Evolutionary conservation across 2,113 vertebrate species (phyloP).

Genomic region (Pelvicachromis taeniatus): DNA sequence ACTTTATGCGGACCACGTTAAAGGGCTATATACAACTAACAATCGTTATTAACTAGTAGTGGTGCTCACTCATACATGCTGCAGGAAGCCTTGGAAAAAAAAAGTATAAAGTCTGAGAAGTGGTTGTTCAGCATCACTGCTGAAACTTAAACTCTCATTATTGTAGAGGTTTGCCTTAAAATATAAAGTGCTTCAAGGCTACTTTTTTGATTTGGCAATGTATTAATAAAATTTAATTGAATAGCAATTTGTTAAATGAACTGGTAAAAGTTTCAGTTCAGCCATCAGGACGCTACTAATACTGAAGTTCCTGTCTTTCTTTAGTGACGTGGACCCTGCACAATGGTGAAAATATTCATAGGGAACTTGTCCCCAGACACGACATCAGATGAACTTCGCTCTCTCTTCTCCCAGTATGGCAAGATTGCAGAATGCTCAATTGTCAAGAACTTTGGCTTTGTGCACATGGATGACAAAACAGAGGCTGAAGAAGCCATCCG

Average conservation of each 20-base stretch:
- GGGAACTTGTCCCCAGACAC: conserved; percentile 92
- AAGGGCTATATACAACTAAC: accelerated
- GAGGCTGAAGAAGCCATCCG: conserved; percentile 90
- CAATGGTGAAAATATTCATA: conserved; percentile 96
- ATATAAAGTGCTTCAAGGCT: too few relatives aligned
- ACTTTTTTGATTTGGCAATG: not conserved
- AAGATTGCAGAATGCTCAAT: conserved; percentile 93
- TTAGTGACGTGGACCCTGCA: conserved; percentile 42
- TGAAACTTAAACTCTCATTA: not conserved
- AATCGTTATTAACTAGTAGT: not conserved
- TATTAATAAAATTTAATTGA: not conserved
- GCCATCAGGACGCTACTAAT: not conserved
- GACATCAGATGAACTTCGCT: conserved; percentile 86
- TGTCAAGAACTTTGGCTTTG: conserved; percentile 96
- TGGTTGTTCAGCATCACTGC: not conserved
- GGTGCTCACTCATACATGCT: not conserved
- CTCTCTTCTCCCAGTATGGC: conserved; percentile 93
- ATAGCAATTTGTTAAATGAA: not conserved
- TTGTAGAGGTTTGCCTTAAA: too few relatives aligned
- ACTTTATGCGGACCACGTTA: not conserved
- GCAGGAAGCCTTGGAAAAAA: not conserved
- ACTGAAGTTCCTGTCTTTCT: not conserved
- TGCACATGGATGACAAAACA: conserved; percentile 89
- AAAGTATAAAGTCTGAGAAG: not conserved
- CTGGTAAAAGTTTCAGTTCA: not conserved